These are phyloP conservation scores for Xerus inauris DNA, from an alignment of 2,113 vertebrate genomes.

Conservation along the genomic window DNA sequence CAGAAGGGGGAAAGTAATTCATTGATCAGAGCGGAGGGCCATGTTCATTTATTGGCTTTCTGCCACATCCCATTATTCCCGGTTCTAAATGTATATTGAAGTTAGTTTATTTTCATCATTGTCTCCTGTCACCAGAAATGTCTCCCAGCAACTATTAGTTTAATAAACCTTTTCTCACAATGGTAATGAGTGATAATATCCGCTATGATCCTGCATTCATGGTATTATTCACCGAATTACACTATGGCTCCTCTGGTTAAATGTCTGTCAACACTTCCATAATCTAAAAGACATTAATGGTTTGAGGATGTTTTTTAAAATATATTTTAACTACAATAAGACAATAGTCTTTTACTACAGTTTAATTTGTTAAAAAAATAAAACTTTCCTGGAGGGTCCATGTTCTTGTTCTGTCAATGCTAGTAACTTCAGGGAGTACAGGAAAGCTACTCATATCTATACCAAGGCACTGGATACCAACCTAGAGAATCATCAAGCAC, in stretches of 20 bases:
- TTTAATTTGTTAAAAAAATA: neutral
- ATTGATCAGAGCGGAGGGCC: slow-evolving; percentile 91
- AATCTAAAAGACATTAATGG: slow-evolving; percentile 19
- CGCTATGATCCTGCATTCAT: slow-evolving; percentile 75
- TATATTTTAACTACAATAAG: neutral
- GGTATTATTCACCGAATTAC: slow-evolving; percentile 77
- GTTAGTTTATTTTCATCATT: slow-evolving; percentile 88
- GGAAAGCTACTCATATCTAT: neutral
- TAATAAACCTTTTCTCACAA: slow-evolving; percentile 86
- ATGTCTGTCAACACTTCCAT: slow-evolving; percentile 66
- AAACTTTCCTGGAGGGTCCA: neutral
- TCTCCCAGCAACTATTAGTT: slow-evolving; percentile 87
- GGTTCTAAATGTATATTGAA: slow-evolving; percentile 90
- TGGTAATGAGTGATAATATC: slow-evolving; percentile 86
- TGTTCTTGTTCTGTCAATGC: neutral
- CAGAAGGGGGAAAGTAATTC: slow-evolving; percentile 90
- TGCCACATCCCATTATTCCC: slow-evolving; percentile 92
- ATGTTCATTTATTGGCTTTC: slow-evolving; percentile 93
- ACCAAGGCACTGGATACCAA: neutral
- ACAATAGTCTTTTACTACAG: neutral
- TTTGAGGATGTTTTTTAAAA: neutral
- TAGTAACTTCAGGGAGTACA: neutral
- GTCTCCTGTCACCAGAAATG: slow-evolving; percentile 89
- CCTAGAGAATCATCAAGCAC: neutral
- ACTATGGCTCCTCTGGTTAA: slow-evolving; percentile 61